Percentiles rank a stretch among this genome's conserved stretches.
Conservation (phyloP, 1,140 invertebrate genomes). For the Pantala flavescens region DNA sequence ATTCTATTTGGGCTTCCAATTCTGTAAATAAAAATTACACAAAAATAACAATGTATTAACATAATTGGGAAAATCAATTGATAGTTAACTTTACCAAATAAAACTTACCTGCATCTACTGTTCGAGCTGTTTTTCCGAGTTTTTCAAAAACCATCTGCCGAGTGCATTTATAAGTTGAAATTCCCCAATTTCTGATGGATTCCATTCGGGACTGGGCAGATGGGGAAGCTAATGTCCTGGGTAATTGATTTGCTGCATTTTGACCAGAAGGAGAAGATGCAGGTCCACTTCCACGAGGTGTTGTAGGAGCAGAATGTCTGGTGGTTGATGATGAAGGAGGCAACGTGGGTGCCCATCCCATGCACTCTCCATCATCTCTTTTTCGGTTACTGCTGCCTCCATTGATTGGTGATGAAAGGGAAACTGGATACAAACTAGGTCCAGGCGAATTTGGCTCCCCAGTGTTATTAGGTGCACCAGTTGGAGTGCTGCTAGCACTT, state of each 20-base stretch:
- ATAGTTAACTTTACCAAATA: too few relatives aligned
- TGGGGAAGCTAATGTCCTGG: neutral
- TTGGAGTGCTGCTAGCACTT: neutral
- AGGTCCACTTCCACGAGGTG: neutral
- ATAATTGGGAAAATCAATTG: too few relatives aligned
- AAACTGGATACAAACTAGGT: neutral
- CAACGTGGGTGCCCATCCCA: neutral
- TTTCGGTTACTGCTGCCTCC: neutral
- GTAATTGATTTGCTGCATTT: neutral
- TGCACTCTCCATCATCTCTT: neutral
- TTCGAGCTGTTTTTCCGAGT: conserved; percentile 83
- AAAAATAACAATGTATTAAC: conserved; percentile 18
- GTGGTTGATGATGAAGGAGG: neutral
- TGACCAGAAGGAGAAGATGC: neutral
- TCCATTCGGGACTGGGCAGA: conserved; percentile 47
- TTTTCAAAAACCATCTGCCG: conserved; percentile 91
- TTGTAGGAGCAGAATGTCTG: neutral
- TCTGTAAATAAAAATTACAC: conserved; percentile 44
- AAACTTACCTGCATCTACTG: conserved; percentile 67
- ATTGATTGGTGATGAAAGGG: neutral
- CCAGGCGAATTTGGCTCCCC: neutral
- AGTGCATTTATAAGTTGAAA: conserved; percentile 94
- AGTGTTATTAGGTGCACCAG: neutral
- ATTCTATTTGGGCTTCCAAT: conserved; percentile 85
- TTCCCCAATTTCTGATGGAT: conserved; percentile 87